These are phyloP conservation scores for Diabrotica virgifera DNA, from an alignment of 1,140 invertebrate genomes.

Conservation along the genomic window DNA sequence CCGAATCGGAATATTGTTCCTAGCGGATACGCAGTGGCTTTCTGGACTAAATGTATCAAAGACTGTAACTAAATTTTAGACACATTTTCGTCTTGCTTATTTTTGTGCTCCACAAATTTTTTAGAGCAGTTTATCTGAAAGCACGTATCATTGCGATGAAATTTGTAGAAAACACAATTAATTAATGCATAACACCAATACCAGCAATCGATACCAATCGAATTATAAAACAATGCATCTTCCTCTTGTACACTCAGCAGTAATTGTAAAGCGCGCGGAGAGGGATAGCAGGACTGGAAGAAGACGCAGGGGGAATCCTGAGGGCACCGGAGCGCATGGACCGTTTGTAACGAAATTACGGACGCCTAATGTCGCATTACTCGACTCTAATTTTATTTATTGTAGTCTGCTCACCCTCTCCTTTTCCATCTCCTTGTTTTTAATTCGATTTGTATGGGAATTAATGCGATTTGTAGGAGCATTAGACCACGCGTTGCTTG, in stretches of 20 bases:
- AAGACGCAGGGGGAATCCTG: neutral
- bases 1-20: no score
- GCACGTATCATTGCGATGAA: no score
- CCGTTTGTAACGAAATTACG: conserved; percentile 18
- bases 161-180: neutral
- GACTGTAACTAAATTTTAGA: no score
- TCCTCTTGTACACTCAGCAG: neutral
- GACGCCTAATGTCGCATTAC: conserved; percentile 35
- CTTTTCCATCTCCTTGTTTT: conserved; percentile 25
- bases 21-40: no score
- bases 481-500: conserved; percentile 6
- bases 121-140: no score
- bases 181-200: neutral
- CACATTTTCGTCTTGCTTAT: no score
- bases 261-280: neutral
- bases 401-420: conserved; percentile 8
- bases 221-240: neutral
- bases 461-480: conserved; percentile 30
- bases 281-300: neutral
- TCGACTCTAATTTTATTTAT: conserved; percentile 39
- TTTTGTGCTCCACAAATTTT: no score
- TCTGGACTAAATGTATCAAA: no score
- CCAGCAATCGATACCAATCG: neutral
- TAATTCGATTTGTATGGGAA: conserved; percentile 32
- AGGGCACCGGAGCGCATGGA: conserved; percentile 26